These are phyloP conservation scores for Charina bottae DNA, from an alignment of 2,113 vertebrate genomes.

Conservation along the genomic window DNA sequence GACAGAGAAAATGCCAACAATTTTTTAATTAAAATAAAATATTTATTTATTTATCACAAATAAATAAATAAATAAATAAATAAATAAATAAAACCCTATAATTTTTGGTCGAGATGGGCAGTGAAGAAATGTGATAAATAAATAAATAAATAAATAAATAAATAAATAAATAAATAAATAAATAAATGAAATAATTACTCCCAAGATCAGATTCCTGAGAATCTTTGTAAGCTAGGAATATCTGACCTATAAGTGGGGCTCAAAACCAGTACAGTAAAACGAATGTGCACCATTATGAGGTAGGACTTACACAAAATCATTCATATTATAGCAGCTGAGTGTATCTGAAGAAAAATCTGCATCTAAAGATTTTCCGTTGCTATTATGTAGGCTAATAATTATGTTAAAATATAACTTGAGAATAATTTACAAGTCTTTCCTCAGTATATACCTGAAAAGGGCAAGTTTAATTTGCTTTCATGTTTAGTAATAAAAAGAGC, in stretches of 20 bases:
- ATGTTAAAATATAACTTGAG: neutral
- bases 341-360: neutral
- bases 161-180: neutral
- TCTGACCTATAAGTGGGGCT: neutral
- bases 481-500: neutral
- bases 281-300: neutral
- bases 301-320: neutral
- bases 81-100: neutral
- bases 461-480: neutral
- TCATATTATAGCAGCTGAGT: neutral
- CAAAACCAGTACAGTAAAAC: neutral
- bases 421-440: neutral
- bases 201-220: neutral
- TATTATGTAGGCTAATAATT: neutral
- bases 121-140: too few species aligned
- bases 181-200: too few species aligned
- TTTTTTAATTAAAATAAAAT: neutral
- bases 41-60: neutral
- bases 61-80: neutral
- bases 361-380: neutral
- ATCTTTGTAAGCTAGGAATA: neutral
- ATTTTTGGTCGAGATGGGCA: too few species aligned
- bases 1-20: neutral
- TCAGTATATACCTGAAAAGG: neutral
- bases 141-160: neutral